Conservation (phyloP, 2,888 invertebrate species). For the Aleiodes leptofemur region DNA sequence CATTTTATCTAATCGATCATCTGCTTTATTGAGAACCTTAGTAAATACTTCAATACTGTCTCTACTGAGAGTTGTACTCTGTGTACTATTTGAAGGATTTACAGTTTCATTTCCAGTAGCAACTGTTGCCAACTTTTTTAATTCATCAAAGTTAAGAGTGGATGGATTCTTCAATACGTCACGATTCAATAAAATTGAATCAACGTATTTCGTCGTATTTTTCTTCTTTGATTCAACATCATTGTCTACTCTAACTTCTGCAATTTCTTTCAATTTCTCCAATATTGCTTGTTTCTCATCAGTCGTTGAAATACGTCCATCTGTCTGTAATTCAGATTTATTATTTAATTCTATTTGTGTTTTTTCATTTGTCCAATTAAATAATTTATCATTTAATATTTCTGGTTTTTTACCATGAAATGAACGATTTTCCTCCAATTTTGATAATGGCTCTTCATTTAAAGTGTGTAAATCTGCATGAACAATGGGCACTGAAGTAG, state of each 20-base stretch:
- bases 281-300: slow-evolving; percentile 61
- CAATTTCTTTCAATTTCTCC: slow-evolving; percentile 66
- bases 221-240: slow-evolving; percentile 44
- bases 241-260: slow-evolving; percentile 61
- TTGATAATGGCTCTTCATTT: slow-evolving; percentile 32
- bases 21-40: slow-evolving; percentile 80
- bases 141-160: slow-evolving; percentile 61
- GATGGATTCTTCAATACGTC: slow-evolving; percentile 22
- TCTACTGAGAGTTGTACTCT: slow-evolving; percentile 78
- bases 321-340: slow-evolving; percentile 52
- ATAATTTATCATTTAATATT: slow-evolving; percentile 28
- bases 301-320: slow-evolving; percentile 64
- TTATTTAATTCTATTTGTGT: slow-evolving; percentile 42
- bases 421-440: slow-evolving; percentile 56
- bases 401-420: slow-evolving; percentile 47
- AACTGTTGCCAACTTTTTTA: slow-evolving; percentile 68
- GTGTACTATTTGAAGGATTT: slow-evolving; percentile 63
- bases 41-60: slow-evolving; percentile 82
- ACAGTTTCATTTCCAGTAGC: slow-evolving; percentile 61
- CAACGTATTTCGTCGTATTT: slow-evolving; percentile 16
- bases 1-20: slow-evolving; percentile 60
- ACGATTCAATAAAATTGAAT: neutral
- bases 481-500: slow-evolving; percentile 56
- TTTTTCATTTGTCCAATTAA: slow-evolving; percentile 48
- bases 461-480: slow-evolving; percentile 37